These are phyloP conservation scores for Achlya flavicornis DNA, from an alignment of 2,888 invertebrate genomes.

Conservation along the genomic window DNA sequence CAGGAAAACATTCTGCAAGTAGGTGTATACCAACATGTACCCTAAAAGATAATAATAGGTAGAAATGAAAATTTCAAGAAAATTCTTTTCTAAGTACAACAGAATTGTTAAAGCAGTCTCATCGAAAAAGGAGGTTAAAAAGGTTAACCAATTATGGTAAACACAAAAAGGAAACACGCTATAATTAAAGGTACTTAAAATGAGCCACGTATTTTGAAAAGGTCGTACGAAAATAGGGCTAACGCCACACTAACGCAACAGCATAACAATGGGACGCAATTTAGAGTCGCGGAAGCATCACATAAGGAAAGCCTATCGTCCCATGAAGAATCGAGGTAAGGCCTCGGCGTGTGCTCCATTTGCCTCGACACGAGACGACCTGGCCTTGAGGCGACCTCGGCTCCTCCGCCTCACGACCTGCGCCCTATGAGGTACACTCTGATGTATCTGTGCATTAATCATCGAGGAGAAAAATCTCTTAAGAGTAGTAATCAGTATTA, in stretches of 20 bases:
- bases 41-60: too few relatives aligned
- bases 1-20: not conserved
- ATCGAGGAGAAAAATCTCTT: too few relatives aligned
- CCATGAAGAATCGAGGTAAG: constrained; percentile 47
- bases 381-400: constrained; percentile 54
- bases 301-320: constrained; percentile 66
- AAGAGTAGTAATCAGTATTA: too few relatives aligned
- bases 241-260: constrained; percentile 20
- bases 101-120: too few relatives aligned
- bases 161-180: constrained; percentile 13
- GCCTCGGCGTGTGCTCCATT: constrained; percentile 54
- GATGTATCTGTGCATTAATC: not conserved
- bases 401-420: constrained; percentile 4
- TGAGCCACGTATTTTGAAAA: constrained; percentile 39
- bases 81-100: too few relatives aligned
- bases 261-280: constrained; percentile 51
- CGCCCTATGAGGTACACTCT: not conserved
- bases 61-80: too few relatives aligned
- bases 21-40: too few relatives aligned
- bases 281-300: constrained; percentile 56
- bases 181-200: constrained; percentile 18
- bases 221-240: constrained; percentile 42
- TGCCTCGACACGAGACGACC: constrained; percentile 49
- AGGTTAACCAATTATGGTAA: constrained; percentile 17
- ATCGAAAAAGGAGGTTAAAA: not conserved